phyloP scores from a whole-genome alignment of 2,888 invertebrate genomes.

The Osedax frankpressi region DNA sequence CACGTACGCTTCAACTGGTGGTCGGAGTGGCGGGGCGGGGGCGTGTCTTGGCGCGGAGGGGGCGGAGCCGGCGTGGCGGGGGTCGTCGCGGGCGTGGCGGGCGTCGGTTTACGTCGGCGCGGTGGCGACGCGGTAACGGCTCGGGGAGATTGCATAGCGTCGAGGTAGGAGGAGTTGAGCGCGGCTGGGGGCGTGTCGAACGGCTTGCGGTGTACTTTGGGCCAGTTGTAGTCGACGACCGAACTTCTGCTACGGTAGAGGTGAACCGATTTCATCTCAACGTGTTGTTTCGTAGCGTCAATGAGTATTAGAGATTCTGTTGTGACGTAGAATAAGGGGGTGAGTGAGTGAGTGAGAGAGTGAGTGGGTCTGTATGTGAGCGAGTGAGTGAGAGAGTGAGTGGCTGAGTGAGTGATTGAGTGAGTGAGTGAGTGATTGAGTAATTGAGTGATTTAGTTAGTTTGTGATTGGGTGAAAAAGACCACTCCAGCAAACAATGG shows the following conservation, averaged over 20 bases:
- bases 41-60: neutral
- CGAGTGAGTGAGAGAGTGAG: no score
- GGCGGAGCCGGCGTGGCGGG: neutral
- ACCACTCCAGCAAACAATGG: no score
- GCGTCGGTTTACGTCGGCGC: neutral
- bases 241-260: neutral
- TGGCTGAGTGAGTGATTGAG: no score
- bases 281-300: neutral
- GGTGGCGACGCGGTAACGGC: neutral
- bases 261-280: neutral
- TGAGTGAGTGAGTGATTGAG: no score
- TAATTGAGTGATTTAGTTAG: no score
- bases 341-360: no score
- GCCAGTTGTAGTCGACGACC: neutral
- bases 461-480: no score
- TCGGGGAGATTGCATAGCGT: neutral
- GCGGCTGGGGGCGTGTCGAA: neutral
- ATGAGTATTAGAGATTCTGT: neutral
- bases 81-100: neutral
- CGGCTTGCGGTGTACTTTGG: neutral
- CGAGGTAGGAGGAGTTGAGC: neutral
- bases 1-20: neutral
- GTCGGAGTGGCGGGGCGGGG: neutral
- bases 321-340: no score
- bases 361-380: no score